phyloP scores from a whole-genome alignment of 2,888 invertebrate species.

The Palloptera scutellata region DNA sequence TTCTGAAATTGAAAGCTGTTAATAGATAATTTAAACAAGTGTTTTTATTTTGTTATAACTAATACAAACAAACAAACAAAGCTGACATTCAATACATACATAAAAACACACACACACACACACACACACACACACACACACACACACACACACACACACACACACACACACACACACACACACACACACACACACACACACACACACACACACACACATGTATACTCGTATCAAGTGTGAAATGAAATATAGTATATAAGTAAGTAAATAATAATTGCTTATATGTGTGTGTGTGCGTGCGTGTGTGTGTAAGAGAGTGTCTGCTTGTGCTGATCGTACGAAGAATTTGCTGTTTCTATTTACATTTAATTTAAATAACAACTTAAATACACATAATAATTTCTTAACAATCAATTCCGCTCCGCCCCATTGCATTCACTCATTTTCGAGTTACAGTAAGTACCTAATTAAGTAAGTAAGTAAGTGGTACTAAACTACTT shows the following conservation, averaged over 20 bases:
- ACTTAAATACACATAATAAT: slow-evolving; percentile 17
- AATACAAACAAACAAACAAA: too few species aligned
- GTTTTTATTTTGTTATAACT: too few species aligned
- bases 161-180: neutral
- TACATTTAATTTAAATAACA: slow-evolving; percentile 27
- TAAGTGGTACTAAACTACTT: too few species aligned
- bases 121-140: too few species aligned
- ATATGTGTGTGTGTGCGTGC: neutral
- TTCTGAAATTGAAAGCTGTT: too few species aligned
- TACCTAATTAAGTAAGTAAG: too few species aligned
- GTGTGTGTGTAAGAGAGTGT: neutral
- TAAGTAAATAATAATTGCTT: neutral
- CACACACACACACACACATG: neutral
- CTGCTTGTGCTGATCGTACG: neutral
- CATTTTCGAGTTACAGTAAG: too few species aligned
- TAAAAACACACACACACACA: too few species aligned
- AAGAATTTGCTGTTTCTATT: slow-evolving; percentile 14
- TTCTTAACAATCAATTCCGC: too few species aligned
- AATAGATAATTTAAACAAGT: too few species aligned
- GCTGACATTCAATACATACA: too few species aligned
- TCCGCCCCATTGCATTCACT: slow-evolving; percentile 4
- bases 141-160: too few species aligned
- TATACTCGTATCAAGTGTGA: neutral
- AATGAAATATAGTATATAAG: neutral
- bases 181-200: neutral